These are phyloP conservation scores for Seriola quinqueradiata DNA, from an alignment of 2,113 vertebrate species.

Conservation along the genomic window DNA sequence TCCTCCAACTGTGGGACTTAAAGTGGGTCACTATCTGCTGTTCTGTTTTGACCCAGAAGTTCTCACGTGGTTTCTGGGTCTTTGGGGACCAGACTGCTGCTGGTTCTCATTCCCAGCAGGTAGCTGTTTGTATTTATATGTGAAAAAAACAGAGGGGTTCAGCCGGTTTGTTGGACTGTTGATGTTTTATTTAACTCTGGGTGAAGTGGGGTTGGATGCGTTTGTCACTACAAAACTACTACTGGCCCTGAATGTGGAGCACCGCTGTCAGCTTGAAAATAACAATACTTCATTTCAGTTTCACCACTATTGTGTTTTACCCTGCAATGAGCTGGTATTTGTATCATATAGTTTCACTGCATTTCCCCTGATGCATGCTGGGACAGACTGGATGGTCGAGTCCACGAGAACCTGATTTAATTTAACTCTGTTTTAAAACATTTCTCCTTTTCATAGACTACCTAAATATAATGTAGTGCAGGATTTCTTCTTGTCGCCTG, in stretches of 20 bases:
- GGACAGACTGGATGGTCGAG: not conserved
- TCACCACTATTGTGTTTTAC: not conserved
- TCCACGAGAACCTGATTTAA: not conserved
- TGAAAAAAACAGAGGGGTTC: not conserved
- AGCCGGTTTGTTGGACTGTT: not conserved
- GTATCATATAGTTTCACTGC: not conserved
- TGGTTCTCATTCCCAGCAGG: constrained; percentile 15
- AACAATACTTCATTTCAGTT: not conserved
- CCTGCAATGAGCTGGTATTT: not conserved
- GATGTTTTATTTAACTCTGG: not conserved
- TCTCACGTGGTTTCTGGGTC: constrained; percentile 31
- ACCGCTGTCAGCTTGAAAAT: not conserved
- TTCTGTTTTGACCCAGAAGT: constrained; percentile 34
- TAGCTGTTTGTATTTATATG: constrained; percentile 14
- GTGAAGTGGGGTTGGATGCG: not conserved
- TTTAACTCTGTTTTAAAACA: not conserved
- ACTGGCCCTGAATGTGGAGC: not conserved
- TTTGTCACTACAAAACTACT: not conserved
- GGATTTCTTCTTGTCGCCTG: not conserved
- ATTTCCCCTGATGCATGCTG: not conserved
- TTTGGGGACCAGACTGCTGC: constrained; percentile 21
- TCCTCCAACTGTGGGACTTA: not conserved
- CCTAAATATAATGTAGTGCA: not conserved
- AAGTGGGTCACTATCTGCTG: constrained; percentile 30
- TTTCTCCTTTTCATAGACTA: not conserved